These are phyloP conservation scores for Stigmatopora argus DNA, from an alignment of 2,113 vertebrate genomes.

Conservation along the genomic window DNA sequence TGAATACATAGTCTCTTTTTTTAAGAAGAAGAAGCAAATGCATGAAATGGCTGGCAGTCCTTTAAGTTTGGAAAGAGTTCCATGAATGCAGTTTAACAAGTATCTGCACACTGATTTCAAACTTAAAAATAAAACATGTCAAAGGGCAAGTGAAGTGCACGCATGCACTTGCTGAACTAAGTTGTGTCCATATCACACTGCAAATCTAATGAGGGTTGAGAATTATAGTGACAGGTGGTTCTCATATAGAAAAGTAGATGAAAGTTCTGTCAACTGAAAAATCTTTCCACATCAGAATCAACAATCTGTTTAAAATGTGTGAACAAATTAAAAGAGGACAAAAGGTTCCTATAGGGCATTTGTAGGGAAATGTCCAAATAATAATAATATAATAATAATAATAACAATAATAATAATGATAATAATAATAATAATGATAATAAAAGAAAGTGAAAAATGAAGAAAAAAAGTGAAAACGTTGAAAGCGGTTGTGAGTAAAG, in stretches of 20 bases:
- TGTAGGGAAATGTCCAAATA: constrained; percentile 1
- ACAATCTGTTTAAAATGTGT: constrained; percentile 30
- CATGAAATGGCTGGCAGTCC: constrained; percentile 90
- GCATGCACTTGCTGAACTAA: constrained; percentile 57
- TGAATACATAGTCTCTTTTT: constrained; percentile 69
- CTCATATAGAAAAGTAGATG: constrained; percentile 63
- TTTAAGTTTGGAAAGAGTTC: constrained; percentile 73
- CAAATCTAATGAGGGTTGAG: constrained; percentile 80
- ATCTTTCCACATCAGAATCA: constrained; percentile 47
- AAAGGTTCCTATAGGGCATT: constrained; percentile 68
- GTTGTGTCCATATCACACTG: constrained; percentile 71
- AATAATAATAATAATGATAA: no score
- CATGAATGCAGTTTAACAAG: constrained; percentile 79
- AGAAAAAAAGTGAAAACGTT: constrained; percentile 31
- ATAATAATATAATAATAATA: no score
- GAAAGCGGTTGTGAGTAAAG: constrained; percentile 56
- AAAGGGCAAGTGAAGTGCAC: constrained; percentile 68
- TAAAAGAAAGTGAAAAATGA: no score
- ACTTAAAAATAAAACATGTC: constrained; percentile 72
- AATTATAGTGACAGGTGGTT: constrained; percentile 37
- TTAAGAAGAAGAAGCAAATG: constrained; percentile 75
- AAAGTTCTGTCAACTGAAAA: constrained; percentile 67
- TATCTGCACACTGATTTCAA: constrained; percentile 64
- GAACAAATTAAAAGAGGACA: constrained; percentile 49
- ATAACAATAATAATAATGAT: no score